Conservation (phyloP, 2,888 invertebrate species). For the Tinea trinotella region DNA sequence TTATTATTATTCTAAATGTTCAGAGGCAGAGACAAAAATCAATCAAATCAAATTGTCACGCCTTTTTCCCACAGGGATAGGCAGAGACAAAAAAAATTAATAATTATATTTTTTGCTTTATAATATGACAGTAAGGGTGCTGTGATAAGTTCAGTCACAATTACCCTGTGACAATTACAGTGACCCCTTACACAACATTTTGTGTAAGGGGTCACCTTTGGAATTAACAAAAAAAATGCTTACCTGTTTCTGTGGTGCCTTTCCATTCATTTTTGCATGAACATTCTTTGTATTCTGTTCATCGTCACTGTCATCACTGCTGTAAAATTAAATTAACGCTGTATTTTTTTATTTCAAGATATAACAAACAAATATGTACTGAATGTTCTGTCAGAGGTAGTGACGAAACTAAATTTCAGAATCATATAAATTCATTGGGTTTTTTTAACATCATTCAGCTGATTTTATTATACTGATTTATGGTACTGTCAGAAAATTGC, state of each 20-base stretch:
- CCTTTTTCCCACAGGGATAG: no score
- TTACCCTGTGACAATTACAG: no score
- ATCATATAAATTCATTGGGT: not conserved
- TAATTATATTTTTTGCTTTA: slow-evolving; percentile 17
- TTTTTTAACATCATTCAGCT: not conserved
- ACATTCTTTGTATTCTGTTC: slow-evolving; percentile 33
- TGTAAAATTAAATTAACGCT: slow-evolving; percentile 20
- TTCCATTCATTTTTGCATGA: slow-evolving; percentile 37
- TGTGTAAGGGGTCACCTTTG: no score
- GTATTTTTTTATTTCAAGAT: not conserved
- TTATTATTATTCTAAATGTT: slow-evolving; percentile 21
- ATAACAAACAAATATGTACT: not conserved
- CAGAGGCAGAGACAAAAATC: slow-evolving; percentile 70
- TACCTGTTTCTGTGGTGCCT: slow-evolving; percentile 42
- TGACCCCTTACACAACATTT: no score
- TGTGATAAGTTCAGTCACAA: no score
- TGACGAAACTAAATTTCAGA: slow-evolving; percentile 25
- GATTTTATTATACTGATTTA: no score
- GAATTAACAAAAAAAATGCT: no score
- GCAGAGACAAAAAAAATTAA: slow-evolving; percentile 24
- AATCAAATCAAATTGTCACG: no score
- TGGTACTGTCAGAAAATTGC: no score
- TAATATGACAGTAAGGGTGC: no score
- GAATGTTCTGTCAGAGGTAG: slow-evolving; percentile 27
- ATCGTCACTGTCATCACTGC: slow-evolving; percentile 42